A percentile compares a stretch with the other conserved stretches of the same genome.
phyloP scores from a whole-genome alignment of 1,140 invertebrate species.

The Papilio xuthus region DNA sequence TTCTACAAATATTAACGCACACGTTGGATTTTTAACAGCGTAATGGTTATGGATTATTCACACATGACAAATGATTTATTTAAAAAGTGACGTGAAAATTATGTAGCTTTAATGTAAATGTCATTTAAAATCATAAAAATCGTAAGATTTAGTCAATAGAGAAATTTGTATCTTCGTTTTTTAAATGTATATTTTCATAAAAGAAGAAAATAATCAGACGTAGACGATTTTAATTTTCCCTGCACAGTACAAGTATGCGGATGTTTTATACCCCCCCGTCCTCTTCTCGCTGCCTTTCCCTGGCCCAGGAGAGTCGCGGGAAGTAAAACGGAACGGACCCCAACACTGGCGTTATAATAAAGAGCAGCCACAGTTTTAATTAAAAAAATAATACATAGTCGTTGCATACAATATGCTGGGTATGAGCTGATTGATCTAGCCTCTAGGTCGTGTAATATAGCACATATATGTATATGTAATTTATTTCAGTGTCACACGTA shows the following conservation, averaged over 20 bases:
- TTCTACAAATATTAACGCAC: slow-evolving; percentile 16
- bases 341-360: slow-evolving; percentile 41
- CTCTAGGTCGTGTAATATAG: too few species aligned
- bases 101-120: slow-evolving; percentile 32
- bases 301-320: slow-evolving; percentile 11
- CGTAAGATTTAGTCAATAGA: neutral
- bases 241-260: slow-evolving; percentile 10
- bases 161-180: neutral
- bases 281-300: neutral
- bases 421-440: neutral
- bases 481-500: too few species aligned
- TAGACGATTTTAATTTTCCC: slow-evolving; percentile 28
- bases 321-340: slow-evolving; percentile 29
- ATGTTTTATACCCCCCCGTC: slow-evolving; percentile 7
- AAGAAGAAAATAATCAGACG: slow-evolving; percentile 22
- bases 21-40: slow-evolving; percentile 39
- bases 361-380: slow-evolving; percentile 47
- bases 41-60: slow-evolving; percentile 25
- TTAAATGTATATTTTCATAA: slow-evolving; percentile 2
- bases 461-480: too few species aligned
- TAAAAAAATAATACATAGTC: slow-evolving; percentile 43
- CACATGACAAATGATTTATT: slow-evolving; percentile 1
- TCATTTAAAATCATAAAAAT: neutral
- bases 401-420: neutral
- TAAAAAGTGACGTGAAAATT: neutral